Percentiles rank a stretch among this genome's conserved stretches.
Evolutionary conservation across 2,113 vertebrate species (phyloP).

Genomic region (Hucho hucho): DNA sequence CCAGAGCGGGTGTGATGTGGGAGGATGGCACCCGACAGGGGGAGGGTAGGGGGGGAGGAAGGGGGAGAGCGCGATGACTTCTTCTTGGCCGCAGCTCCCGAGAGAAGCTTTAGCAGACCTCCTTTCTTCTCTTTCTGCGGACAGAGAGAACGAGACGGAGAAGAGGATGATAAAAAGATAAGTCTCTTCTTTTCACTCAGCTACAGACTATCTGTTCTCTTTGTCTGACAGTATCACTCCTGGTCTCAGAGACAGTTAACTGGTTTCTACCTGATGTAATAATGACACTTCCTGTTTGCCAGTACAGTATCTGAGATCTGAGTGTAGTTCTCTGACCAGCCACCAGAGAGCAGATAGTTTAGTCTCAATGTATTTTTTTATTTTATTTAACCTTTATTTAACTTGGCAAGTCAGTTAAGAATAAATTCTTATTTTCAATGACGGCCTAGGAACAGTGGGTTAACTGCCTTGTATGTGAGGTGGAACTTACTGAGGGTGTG

Average conservation of each 20-base stretch:
- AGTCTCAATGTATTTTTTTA: too few species aligned
- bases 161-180: slow-evolving; percentile 1
- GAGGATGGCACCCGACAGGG: slow-evolving; percentile 73
- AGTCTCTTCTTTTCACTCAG: background rate
- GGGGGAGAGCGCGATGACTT: slow-evolving; percentile 88
- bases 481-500: background rate
- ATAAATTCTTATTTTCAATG: too few species aligned
- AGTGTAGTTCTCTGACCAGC: background rate
- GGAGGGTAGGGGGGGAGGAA: slow-evolving; percentile 85
- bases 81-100: slow-evolving; percentile 92
- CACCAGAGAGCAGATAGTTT: slow-evolving; percentile 36
- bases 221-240: background rate
- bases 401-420: too few species aligned
- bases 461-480: too few species aligned
- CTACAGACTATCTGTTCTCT: background rate
- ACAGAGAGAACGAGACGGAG: slow-evolving; percentile 20
- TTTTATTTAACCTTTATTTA: too few species aligned
- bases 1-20: slow-evolving; percentile 82
- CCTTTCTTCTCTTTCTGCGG: slow-evolving; percentile 95
- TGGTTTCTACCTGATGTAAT: too few species aligned
- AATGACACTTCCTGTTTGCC: too few species aligned
- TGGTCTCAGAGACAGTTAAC: background rate
- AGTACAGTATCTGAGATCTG: too few species aligned
- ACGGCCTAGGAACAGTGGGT: too few species aligned
- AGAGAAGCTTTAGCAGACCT: slow-evolving; percentile 90